Percentiles rank a stretch among this genome's conserved stretches.
phyloP scores from a whole-genome alignment of 1,140 invertebrate genomes.

The Penaeus vannamei region DNA sequence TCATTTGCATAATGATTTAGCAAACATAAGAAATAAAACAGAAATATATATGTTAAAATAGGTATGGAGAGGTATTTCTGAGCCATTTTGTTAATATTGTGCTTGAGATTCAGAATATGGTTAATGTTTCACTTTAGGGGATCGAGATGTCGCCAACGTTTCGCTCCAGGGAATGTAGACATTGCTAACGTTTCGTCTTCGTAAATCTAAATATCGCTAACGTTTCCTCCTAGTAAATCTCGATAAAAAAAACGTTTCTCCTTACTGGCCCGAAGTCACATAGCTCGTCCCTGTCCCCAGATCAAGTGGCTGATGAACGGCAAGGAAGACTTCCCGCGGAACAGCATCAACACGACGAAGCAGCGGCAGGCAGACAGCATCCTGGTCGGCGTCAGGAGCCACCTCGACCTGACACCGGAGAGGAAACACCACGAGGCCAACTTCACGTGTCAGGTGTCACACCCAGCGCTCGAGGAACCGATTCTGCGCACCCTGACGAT shows the following conservation, averaged over 20 bases:
- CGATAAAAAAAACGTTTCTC: background rate
- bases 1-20: too few relatives aligned
- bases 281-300: background rate
- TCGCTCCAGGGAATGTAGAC: too few relatives aligned
- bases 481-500: constrained; percentile 60
- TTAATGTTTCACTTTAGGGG: too few relatives aligned
- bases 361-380: constrained; percentile 49
- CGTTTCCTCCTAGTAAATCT: too few relatives aligned
- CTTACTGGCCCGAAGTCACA: background rate
- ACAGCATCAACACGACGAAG: constrained; percentile 46
- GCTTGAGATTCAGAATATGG: too few relatives aligned
- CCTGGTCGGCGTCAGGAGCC: constrained; percentile 59
- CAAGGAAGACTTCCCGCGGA: constrained; percentile 37
- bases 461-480: constrained; percentile 58
- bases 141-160: too few relatives aligned
- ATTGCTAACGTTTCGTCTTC: too few relatives aligned
- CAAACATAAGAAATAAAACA: too few relatives aligned
- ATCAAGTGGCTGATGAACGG: constrained; percentile 64
- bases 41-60: too few relatives aligned
- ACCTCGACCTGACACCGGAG: constrained; percentile 63
- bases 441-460: constrained; percentile 59
- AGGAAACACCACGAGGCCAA: constrained; percentile 63
- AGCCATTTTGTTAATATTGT: too few relatives aligned
- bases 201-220: too few relatives aligned
- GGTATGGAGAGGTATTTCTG: too few relatives aligned